Percentiles rank a stretch among this genome's conserved stretches.
Evolutionary conservation across 2,888 invertebrate species (phyloP).

Genomic region (Chrysopilus asiliformis): DNA sequence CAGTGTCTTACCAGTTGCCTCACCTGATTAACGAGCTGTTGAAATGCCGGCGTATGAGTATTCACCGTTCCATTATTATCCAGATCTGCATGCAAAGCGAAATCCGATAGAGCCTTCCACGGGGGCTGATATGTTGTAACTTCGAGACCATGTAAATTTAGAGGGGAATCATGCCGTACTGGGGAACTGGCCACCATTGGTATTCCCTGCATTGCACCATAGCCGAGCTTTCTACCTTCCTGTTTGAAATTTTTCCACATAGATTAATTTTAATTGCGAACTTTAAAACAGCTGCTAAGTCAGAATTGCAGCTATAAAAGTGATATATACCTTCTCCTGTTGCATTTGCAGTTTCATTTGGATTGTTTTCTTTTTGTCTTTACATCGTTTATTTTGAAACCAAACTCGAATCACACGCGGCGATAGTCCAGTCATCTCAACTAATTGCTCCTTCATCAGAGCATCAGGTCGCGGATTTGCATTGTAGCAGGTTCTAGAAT

Average conservation of each 20-base stretch:
- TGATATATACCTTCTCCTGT: constrained; percentile 86
- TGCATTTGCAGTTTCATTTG: constrained; percentile 96
- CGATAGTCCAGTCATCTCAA: constrained; percentile 96
- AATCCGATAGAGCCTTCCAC: constrained; percentile 94
- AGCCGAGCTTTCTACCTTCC: constrained; percentile 90
- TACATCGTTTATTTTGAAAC: constrained; percentile 98
- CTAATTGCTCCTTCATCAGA: constrained; percentile 97
- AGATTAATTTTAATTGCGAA: constrained; percentile 3
- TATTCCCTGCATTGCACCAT: constrained; percentile 91
- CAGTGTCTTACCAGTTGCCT: constrained; percentile 15
- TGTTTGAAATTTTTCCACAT: constrained; percentile 37
- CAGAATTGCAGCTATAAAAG: too few relatives aligned
- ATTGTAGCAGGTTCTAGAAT: constrained; percentile 75
- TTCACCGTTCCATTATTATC: constrained; percentile 62
- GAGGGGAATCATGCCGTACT: constrained; percentile 76
- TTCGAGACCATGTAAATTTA: constrained; percentile 78
- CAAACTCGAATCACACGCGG: constrained; percentile 97
- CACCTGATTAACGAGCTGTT: constrained; percentile 92
- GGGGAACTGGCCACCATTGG: constrained; percentile 96
- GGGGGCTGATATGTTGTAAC: constrained; percentile 86
- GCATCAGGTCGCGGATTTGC: constrained; percentile 98
- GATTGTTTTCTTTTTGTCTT: constrained; percentile 94
- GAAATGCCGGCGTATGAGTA: constrained; percentile 81
- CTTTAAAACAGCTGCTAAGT: too few relatives aligned
- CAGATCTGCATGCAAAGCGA: constrained; percentile 87